phyloP scores from a whole-genome alignment of 1,140 invertebrate species.

The Drosophila sproati region DNA sequence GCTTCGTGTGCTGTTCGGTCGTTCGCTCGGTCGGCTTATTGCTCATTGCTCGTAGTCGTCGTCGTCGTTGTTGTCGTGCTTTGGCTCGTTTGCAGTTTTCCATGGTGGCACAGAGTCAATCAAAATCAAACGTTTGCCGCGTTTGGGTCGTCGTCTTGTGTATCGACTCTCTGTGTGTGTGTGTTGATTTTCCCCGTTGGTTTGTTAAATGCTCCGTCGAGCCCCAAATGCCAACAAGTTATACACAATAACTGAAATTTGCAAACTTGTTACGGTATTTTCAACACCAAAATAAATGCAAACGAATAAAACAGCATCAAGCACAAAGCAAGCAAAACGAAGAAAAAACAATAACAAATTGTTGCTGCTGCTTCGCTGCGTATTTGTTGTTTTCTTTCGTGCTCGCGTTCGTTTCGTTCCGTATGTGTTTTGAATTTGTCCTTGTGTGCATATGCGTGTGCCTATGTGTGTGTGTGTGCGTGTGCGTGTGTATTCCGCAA shows the following conservation, averaged over 20 bases:
- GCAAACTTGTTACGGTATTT: conserved; percentile 54
- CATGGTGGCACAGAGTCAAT: conserved; percentile 57
- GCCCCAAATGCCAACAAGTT: conserved; percentile 51
- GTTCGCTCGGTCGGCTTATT: conserved; percentile 1
- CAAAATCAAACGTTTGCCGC: conserved; percentile 69
- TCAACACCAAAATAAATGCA: conserved; percentile 27
- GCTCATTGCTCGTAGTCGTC: conserved; percentile 7
- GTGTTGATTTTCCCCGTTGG: conserved; percentile 22
- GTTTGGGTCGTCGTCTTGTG: conserved; percentile 41
- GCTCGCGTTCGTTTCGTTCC: conserved; percentile 24
- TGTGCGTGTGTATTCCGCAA: conserved; percentile 32
- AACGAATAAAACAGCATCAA: conserved; percentile 24
- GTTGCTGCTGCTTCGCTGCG: conserved; percentile 31
- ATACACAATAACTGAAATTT: conserved; percentile 11
- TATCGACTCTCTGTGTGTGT: conserved; percentile 6
- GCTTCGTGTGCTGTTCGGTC: conserved; percentile 50
- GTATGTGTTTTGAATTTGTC: conserved; percentile 35
- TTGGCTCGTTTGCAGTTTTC: conserved; percentile 60
- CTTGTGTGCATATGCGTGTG: conserved; percentile 8
- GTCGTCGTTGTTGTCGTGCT: conserved; percentile 17
- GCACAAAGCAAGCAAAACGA: neutral
- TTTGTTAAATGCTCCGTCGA: conserved; percentile 30
- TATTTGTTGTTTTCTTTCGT: conserved; percentile 33
- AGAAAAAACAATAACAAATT: conserved; percentile 61
- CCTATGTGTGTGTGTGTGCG: conserved; percentile 5